Evolutionary conservation across 2,797 vertebrate species (phyloP), one percentile per base, ranked within the genome.

Genomic region (Hyperoplus lanceolatus): DNA sequence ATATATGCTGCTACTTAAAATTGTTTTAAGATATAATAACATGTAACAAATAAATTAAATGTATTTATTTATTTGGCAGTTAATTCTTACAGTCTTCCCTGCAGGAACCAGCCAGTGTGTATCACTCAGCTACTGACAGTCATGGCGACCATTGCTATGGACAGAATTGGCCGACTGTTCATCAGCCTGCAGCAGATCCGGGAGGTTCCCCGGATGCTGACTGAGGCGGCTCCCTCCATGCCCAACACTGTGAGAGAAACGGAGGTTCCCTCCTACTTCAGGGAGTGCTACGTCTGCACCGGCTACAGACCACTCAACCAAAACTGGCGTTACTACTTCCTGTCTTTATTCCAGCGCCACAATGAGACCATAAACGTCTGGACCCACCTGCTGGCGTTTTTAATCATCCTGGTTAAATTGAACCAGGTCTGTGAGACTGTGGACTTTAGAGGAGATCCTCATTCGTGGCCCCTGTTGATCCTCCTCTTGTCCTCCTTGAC

Each of bases 361-460:
- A 99, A 98, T 0, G 97, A 98, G 83, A 97, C 96, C 0, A 39
- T 98, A 87, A 99, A 98, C 0, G 92, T 97, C 13, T 99, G 97
- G 97, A 96, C 96, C 0, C 97, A 98, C 81, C 93, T 98, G 84
- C 89, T 96, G 76, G 96, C 96, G 0, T 92, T 95, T 0, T 61
- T 98, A 59, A 74, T 90, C 8, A 79, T 98, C 53, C 89, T 97
- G 70, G 79, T 95, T 18, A 93, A 93, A 29, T 77, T 95, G 9
- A 78, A 73, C 13, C 54, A 90, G 43, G 91, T 98, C 1, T 65
- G 90, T 0, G 90, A 93, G 88, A 92, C 77, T 0, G 95, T 97
- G 85, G 96, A 97, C 80, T 97, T 98, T 36, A 41, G 60, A 0
- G 74, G 87, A 0, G 97, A 98, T 61, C 88, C 29, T 3, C 97